These are phyloP conservation scores for Pseudolaguvia tuberculata DNA, from an alignment of 2,113 vertebrate species.

Conservation along the genomic window DNA sequence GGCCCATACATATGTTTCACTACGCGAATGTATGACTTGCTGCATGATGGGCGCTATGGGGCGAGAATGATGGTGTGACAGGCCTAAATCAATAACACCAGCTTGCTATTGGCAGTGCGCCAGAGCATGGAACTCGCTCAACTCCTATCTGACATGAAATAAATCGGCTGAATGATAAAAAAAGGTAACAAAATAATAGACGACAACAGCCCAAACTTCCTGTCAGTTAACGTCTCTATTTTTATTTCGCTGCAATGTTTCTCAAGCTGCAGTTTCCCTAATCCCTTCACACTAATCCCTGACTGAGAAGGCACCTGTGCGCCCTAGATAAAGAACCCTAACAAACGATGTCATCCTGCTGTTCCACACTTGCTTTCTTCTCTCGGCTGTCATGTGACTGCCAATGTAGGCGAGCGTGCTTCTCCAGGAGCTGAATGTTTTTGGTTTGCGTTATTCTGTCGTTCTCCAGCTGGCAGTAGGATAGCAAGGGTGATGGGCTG, in stretches of 20 bases:
- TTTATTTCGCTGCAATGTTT: slow-evolving; percentile 12
- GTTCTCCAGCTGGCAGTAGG: slow-evolving; percentile 32
- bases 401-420: not conserved
- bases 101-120: slow-evolving; percentile 13
- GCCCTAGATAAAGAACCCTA: slow-evolving; percentile 21
- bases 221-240: slow-evolving; percentile 24
- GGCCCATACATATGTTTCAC: slow-evolving; percentile 26
- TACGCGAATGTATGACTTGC: not conserved
- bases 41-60: slow-evolving; percentile 2
- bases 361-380: slow-evolving; percentile 20
- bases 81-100: slow-evolving; percentile 26
- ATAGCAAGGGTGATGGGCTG: slow-evolving; percentile 29
- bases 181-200: not conserved
- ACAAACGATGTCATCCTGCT: slow-evolving; percentile 34
- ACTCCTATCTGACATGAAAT: not conserved
- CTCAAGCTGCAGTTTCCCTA: not conserved
- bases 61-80: slow-evolving; percentile 18
- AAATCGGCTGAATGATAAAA: not conserved
- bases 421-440: slow-evolving; percentile 29
- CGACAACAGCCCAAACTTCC: not conserved
- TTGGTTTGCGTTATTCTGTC: slow-evolving; percentile 33
- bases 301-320: slow-evolving; percentile 32
- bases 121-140: not conserved
- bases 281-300: slow-evolving; percentile 23
- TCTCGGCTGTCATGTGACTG: not conserved